Base-by-base conservation (phyloP, 1,140 invertebrate genomes). In the Bathynomus jamesi region DNA sequence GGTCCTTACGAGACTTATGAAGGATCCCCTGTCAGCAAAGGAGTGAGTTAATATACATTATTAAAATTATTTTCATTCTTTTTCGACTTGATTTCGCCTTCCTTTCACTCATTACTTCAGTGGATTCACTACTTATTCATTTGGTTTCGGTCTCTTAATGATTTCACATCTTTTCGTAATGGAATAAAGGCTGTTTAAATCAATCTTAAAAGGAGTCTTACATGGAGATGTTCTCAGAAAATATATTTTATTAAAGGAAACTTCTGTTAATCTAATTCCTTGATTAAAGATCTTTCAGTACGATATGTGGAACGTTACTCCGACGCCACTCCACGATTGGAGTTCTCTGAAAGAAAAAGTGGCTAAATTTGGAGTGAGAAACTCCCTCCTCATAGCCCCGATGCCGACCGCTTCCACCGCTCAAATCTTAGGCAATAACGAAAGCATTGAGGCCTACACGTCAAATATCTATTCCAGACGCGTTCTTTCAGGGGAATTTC, bases 401-500 rank as follows among this genome's bases (percentile, higher is more conserved):
- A 99, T 99, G 97, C 98, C 97, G 2, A 99, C 97, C 13, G 96
- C 97, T 13, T 98, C 96, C 1, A 99, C 98, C 0, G 96, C 98
- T 5, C 97, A 99, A 84, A 99, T 99, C 80, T 86, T 99, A 30
- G 98, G 97, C 13, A 99, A 99, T 79, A 99, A 99, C 82, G 96
- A 99, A 83, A 94, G 94, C 0, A 93, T 99, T 80, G 98, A 99
- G 83, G 94, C 97, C 0, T 99, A 98, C 81, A 99, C 96, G 0
- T 96, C 91, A 21, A 99, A 99, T 80, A 94, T 99, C 76, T 99
- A 99, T 80, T 90, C 90, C 27, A 85, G 97, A 75, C 85, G 97
- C 64, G 96, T 99, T 0, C 84, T 98, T 10, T 96, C 95, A 40
- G 96, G 95, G 10, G 89, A 91, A 81, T 91, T 91, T 79, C 89